Evolutionary conservation across 2,113 vertebrate species (phyloP), one percentile per base, ranked within the genome.

Genomic region (Epinephelus cyanopodus): DNA sequence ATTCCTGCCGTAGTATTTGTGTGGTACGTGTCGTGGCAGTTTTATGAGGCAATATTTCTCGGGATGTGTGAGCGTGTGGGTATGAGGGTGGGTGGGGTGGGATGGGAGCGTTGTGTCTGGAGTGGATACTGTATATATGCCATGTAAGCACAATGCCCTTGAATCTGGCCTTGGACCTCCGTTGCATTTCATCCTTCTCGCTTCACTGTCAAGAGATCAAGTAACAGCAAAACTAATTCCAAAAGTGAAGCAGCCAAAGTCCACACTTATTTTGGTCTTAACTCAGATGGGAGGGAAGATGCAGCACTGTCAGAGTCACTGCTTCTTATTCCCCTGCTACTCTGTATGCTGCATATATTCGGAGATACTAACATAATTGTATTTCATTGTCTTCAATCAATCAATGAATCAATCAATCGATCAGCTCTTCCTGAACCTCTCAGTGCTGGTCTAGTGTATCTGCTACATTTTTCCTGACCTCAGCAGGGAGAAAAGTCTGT

Each of bases 31-130:
- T 58, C 80, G 74, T 85, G 89, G 90, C 89, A 89, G 89, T 64
- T 92, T 92, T 87, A 93, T 83, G 87, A 90, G 87, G 86, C 84
- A 29, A 62, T 91, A 88, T 90, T 81, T 90, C 80, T 87, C 65
- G 8, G 65, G 60, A 70, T 73, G 69, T 70, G 57, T 53, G 73
- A 21, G 70, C 72, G 72, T 45, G 79, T 61, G 66, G 54, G 79
- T 77, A 79, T 64, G 48, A 48, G 50, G 27, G 53, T 66, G 63
- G 57, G 48, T 65, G n/a, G 2, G 37, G 48, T 39, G 29, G 79
- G 71, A 53, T 69, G 78, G 37, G 23, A 64, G 57, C 6, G 1
- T 45, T 48, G 45, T 78, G 80, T 83, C 82, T 83, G 50, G 25
- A 14, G 61, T 65, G 78, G 86, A 87, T 79, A 45, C 42, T 45